Percentiles rank a stretch among this genome's conserved stretches.
These are phyloP conservation scores for Camelus bactrianus DNA, from an alignment of 2,113 vertebrate species.

Conservation along the genomic window DNA sequence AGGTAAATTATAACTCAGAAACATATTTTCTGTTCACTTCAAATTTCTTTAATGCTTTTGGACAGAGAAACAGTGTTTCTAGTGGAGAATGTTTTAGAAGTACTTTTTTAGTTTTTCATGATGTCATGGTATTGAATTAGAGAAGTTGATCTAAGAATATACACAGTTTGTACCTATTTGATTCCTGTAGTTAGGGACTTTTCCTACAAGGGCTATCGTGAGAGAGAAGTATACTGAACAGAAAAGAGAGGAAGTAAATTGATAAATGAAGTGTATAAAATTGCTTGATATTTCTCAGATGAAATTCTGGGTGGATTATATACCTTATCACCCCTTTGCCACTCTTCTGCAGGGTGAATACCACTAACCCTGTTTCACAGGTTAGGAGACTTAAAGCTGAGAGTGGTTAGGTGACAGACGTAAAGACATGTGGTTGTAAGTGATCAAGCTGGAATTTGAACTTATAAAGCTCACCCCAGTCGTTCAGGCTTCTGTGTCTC, in stretches of 20 bases:
- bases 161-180: not conserved
- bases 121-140: not conserved
- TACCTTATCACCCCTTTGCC: not conserved
- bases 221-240: constrained; percentile 5
- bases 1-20: not conserved
- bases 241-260: not conserved
- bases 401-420: not conserved
- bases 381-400: not conserved
- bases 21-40: not conserved
- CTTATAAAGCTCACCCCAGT: not conserved
- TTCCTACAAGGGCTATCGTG: not conserved
- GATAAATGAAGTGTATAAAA: not conserved
- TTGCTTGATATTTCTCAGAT: not conserved
- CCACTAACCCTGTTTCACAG: not conserved
- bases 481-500: not conserved
- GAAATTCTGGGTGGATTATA: not conserved
- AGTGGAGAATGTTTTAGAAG: not conserved
- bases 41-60: not conserved
- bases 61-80: not conserved
- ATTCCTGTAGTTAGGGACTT: not conserved
- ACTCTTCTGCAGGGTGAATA: not conserved
- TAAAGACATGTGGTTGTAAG: not conserved
- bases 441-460: not conserved
- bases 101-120: not conserved
- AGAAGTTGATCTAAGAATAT: not conserved